These are phyloP conservation scores for Steinernema khuongi DNA, from an alignment of 1,140 invertebrate species.

Conservation along the genomic window DNA sequence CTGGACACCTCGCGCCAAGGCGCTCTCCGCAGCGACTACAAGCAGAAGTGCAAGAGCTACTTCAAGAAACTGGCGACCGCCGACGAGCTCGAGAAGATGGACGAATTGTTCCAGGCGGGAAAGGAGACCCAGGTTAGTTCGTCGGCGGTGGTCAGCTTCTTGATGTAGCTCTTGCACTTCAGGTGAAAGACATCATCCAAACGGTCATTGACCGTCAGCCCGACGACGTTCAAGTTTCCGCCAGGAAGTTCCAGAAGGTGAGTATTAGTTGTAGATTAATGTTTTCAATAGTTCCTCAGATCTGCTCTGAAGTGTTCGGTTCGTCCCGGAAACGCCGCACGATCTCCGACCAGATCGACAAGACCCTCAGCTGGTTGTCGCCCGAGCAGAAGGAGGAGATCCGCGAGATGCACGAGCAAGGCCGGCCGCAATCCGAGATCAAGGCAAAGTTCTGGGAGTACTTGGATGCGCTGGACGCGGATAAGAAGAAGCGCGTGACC, in stretches of 20 bases:
- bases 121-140: background rate
- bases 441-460: slow-evolving; percentile 19
- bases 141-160: no score
- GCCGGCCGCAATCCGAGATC: background rate
- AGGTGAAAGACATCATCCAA: background rate
- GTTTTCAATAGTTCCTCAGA: background rate
- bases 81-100: background rate
- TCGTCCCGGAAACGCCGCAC: background rate
- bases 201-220: background rate
- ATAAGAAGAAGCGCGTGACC: background rate
- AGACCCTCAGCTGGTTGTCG: background rate
- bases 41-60: slow-evolving; percentile 8
- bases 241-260: slow-evolving; percentile 6
- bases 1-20: background rate
- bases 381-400: slow-evolving; percentile 9
- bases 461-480: background rate
- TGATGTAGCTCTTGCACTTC: no score
- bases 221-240: background rate
- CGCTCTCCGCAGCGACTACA: background rate
- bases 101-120: background rate
- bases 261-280: background rate
- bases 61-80: background rate
- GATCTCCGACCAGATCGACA: background rate
- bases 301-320: background rate
- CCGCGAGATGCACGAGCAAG: background rate